Conservation (phyloP, 2,888 invertebrate species). For the Drosophila crucigera region DNA sequence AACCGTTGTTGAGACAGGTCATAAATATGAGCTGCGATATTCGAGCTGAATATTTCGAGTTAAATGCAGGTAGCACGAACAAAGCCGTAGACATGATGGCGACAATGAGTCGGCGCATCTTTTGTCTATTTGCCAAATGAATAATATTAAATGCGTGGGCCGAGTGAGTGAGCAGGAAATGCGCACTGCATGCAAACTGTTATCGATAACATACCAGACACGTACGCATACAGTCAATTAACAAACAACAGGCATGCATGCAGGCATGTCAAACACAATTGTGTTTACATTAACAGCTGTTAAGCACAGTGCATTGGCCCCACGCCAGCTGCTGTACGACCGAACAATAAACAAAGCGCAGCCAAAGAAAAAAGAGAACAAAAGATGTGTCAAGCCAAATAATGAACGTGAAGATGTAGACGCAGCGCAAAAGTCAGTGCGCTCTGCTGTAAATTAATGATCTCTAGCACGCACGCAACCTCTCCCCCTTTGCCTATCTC, state of each 20-base stretch:
- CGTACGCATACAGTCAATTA: slow-evolving; percentile 25
- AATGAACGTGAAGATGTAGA: not conserved
- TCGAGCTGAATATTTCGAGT: slow-evolving; percentile 35
- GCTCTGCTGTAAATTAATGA: slow-evolving; percentile 29
- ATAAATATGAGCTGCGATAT: slow-evolving; percentile 34
- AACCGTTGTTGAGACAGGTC: slow-evolving; percentile 63
- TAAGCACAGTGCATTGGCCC: slow-evolving; percentile 52
- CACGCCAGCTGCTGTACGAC: slow-evolving; percentile 32
- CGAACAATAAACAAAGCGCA: slow-evolving; percentile 60
- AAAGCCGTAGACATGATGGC: slow-evolving; percentile 53
- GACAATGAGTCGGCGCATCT: slow-evolving; percentile 49
- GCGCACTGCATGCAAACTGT: slow-evolving; percentile 17
- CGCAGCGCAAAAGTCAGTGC: slow-evolving; percentile 31
- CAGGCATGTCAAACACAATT: slow-evolving; percentile 40
- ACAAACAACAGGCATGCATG: slow-evolving; percentile 31
- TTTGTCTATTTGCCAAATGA: slow-evolving; percentile 33
- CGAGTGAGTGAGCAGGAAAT: slow-evolving; percentile 1
- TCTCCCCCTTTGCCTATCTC: not conserved
- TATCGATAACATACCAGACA: slow-evolving; percentile 40
- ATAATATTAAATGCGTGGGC: slow-evolving; percentile 20
- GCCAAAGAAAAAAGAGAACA: slow-evolving; percentile 32
- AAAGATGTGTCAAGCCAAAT: slow-evolving; percentile 39
- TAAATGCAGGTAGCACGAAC: slow-evolving; percentile 57
- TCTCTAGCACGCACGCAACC: not conserved
- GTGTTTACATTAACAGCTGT: slow-evolving; percentile 38